Conservation (phyloP, 2,888 invertebrate genomes). For the Pseudococcus longispinus region DNA sequence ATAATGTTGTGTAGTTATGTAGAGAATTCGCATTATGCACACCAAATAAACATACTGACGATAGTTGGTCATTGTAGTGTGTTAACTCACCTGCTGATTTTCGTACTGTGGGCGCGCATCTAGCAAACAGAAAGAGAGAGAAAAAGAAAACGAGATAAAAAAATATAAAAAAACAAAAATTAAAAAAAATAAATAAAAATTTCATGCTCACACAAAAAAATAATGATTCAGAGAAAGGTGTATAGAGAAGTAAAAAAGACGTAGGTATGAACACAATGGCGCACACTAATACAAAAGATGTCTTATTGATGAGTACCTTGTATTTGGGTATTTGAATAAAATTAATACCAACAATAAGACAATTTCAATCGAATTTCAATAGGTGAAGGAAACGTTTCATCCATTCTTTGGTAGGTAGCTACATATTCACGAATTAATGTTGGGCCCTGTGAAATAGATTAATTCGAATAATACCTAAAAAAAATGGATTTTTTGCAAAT, state of each 20-base stretch:
- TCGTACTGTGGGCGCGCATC: conserved; percentile 61
- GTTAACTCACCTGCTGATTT: conserved; percentile 61
- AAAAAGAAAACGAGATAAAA: conserved; percentile 61
- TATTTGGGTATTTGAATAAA: not conserved
- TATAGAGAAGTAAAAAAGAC: not conserved
- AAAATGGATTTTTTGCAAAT: no score
- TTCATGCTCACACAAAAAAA: conserved; percentile 54
- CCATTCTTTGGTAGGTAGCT: no score
- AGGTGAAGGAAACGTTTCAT: no score
- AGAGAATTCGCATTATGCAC: conserved; percentile 48
- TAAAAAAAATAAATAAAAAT: conserved; percentile 51
- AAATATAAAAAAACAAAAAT: conserved; percentile 58
- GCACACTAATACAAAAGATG: conserved; percentile 9
- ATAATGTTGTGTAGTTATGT: conserved; percentile 53
- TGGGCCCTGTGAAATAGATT: no score
- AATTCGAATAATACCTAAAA: no score
- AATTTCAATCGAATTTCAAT: no score
- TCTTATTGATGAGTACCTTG: not conserved
- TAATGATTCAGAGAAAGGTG: conserved; percentile 6
- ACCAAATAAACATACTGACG: conserved; percentile 32
- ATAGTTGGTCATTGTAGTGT: conserved; percentile 51
- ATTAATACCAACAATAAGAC: no score
- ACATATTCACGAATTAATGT: no score
- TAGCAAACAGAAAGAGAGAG: conserved; percentile 61
- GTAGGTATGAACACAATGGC: conserved; percentile 2